phyloP scores from a whole-genome alignment of 2,113 vertebrate genomes.

The Ursus arctos region DNA sequence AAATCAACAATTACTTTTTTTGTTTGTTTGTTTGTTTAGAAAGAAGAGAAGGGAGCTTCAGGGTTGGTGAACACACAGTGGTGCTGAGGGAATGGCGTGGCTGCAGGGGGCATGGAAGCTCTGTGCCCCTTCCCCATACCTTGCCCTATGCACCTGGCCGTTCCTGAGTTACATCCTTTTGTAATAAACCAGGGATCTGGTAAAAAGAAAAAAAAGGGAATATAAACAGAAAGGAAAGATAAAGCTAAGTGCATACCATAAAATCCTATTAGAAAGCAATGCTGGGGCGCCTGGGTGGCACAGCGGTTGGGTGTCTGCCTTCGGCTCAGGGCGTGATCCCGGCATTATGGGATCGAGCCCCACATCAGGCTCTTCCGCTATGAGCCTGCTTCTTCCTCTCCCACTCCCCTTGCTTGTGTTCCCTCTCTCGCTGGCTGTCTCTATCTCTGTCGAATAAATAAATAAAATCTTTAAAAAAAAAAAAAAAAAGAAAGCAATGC shows the following conservation, averaged over 20 bases:
- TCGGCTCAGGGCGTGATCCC: too few relatives aligned
- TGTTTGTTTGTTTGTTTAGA: neutral
- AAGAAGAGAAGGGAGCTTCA: neutral
- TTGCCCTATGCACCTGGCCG: neutral
- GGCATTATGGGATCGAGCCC: too few relatives aligned
- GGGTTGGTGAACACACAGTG: neutral
- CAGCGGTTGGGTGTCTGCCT: too few relatives aligned
- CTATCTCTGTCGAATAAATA: too few relatives aligned
- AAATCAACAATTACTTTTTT: neutral
- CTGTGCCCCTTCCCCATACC: neutral
- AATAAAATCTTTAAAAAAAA: too few relatives aligned
- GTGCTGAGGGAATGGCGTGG: neutral
- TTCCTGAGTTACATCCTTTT: neutral
- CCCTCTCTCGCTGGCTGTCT: too few relatives aligned
- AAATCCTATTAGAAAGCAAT: slow-evolving; percentile 29
- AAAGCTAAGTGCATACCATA: neutral
- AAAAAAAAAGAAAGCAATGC: neutral
- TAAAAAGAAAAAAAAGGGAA: slow-evolving; percentile 28
- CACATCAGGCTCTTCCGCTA: too few relatives aligned
- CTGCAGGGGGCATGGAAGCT: neutral
- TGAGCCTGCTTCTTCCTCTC: too few relatives aligned
- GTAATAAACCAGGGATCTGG: neutral
- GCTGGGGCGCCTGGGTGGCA: too few relatives aligned
- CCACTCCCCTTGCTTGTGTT: too few relatives aligned
- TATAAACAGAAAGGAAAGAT: neutral